Evolutionary conservation across 2,888 invertebrate species (phyloP).

Genomic region (Drosophila borealis): DNA sequence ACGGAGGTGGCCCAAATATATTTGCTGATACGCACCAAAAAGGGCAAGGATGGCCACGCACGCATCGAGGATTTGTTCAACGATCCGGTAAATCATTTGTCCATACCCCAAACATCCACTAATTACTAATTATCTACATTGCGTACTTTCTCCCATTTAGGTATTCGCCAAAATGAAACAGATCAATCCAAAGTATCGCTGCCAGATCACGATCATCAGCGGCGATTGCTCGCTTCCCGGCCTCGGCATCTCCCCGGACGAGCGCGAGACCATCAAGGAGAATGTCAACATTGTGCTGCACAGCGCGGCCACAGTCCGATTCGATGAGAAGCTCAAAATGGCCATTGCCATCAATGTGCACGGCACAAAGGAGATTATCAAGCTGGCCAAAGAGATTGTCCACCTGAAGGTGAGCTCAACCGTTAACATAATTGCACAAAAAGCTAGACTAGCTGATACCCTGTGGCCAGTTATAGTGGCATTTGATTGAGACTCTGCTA

Average conservation of each 20-base stretch:
- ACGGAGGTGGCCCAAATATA: slow-evolving; percentile 87
- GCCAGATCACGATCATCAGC: slow-evolving; percentile 84
- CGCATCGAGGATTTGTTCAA: slow-evolving; percentile 90
- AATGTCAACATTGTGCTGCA: slow-evolving; percentile 90
- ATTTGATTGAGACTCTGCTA: not conserved
- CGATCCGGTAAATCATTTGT: slow-evolving; percentile 86
- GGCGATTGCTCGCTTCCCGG: slow-evolving; percentile 84
- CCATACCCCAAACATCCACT: not conserved
- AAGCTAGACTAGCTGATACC: not conserved
- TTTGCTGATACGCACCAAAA: slow-evolving; percentile 87
- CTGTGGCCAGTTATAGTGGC: not conserved
- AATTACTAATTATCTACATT: not conserved
- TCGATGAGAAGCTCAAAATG: slow-evolving; percentile 90
- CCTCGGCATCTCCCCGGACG: slow-evolving; percentile 83
- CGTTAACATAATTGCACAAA: not conserved
- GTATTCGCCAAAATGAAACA: slow-evolving; percentile 80
- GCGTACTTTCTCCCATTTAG: slow-evolving; percentile 36
- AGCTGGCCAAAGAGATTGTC: slow-evolving; percentile 88
- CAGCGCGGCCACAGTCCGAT: slow-evolving; percentile 95
- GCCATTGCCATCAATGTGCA: slow-evolving; percentile 90
- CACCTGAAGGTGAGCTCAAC: slow-evolving; percentile 86
- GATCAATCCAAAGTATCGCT: slow-evolving; percentile 80
- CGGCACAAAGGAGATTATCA: slow-evolving; percentile 88
- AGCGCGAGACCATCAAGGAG: slow-evolving; percentile 83
- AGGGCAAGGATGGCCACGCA: slow-evolving; percentile 89